phyloP scores from a whole-genome alignment of 2,113 vertebrate species.

The Chionodraco myersi region DNA sequence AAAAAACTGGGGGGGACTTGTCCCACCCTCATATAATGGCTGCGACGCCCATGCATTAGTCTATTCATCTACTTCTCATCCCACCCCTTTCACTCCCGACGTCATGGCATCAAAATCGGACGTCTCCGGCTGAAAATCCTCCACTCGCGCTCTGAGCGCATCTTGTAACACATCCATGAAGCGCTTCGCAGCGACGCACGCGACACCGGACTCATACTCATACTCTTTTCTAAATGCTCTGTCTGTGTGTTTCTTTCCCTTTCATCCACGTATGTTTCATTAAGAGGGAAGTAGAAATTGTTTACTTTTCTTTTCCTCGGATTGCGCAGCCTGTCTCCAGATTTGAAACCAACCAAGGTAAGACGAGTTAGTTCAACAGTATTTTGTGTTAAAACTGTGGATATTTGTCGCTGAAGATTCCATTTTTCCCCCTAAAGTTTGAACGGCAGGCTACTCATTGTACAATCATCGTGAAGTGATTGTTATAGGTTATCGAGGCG shows the following conservation, averaged over 20 bases:
- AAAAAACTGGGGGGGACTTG: too few relatives aligned
- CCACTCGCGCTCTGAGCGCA: slow-evolving; percentile 60
- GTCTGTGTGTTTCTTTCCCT: background rate
- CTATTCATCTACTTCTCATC: slow-evolving; percentile 18
- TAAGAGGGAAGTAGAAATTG: slow-evolving; percentile 22
- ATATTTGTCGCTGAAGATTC: too few relatives aligned
- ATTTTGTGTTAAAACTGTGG: too few relatives aligned
- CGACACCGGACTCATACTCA: background rate
- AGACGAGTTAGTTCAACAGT: background rate
- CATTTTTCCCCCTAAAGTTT: background rate
- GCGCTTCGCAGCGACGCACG: slow-evolving; percentile 19
- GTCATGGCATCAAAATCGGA: slow-evolving; percentile 55
- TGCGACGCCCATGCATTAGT: slow-evolving; percentile 6
- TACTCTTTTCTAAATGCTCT: too few relatives aligned
- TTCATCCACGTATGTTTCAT: background rate
- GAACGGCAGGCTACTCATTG: background rate
- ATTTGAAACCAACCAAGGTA: slow-evolving; percentile 54
- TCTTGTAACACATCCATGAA: background rate
- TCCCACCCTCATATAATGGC: too few relatives aligned
- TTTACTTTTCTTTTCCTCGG: slow-evolving; percentile 3
- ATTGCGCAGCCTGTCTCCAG: background rate
- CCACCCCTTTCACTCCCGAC: slow-evolving; percentile 46
- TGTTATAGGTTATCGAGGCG: background rate
- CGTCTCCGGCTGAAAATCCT: background rate
- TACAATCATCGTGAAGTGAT: background rate